Evolutionary conservation across 2,113 vertebrate species (phyloP).

Genomic region (Acanthochromis polyacanthus): DNA sequence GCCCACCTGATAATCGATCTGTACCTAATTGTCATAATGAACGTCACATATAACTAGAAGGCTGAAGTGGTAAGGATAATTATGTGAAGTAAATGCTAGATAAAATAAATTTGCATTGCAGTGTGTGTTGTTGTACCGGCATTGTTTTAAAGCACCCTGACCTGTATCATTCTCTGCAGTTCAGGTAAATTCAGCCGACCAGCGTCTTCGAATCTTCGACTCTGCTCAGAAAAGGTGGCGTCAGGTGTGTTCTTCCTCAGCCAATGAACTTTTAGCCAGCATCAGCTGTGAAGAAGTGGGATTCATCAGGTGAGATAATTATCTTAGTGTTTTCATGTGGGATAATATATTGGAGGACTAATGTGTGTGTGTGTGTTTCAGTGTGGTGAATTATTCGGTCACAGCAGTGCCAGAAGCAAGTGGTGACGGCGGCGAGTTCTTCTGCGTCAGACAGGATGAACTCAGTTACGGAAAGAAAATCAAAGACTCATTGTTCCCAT

Average conservation of each 20-base stretch:
- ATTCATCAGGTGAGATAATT: slow-evolving; percentile 88
- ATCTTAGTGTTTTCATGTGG: not conserved
- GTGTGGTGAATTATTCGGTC: slow-evolving; percentile 86
- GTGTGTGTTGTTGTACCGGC: not conserved
- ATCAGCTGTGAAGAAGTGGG: slow-evolving; percentile 94
- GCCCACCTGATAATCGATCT: too few relatives aligned
- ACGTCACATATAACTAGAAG: too few relatives aligned
- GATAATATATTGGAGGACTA: not conserved
- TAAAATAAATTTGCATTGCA: not conserved
- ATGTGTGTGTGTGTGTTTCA: slow-evolving; percentile 59
- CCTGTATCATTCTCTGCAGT: slow-evolving; percentile 75
- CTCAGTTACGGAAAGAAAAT: slow-evolving; percentile 87
- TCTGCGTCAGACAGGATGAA: slow-evolving; percentile 88
- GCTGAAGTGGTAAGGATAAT: too few relatives aligned
- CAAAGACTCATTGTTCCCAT: slow-evolving; percentile 88
- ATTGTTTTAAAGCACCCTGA: not conserved
- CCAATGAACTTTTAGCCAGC: slow-evolving; percentile 86
- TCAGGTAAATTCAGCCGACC: slow-evolving; percentile 88
- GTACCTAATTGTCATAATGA: too few relatives aligned
- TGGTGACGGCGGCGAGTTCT: slow-evolving; percentile 87
- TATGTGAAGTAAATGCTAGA: not conserved
- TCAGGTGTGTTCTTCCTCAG: slow-evolving; percentile 88
- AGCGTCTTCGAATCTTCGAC: slow-evolving; percentile 88
- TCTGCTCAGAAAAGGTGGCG: slow-evolving; percentile 87
- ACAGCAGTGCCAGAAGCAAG: slow-evolving; percentile 78